These are phyloP conservation scores for Arnoldichthys spilopterus DNA, from an alignment of 2,797 vertebrate species.

Conservation along the genomic window DNA sequence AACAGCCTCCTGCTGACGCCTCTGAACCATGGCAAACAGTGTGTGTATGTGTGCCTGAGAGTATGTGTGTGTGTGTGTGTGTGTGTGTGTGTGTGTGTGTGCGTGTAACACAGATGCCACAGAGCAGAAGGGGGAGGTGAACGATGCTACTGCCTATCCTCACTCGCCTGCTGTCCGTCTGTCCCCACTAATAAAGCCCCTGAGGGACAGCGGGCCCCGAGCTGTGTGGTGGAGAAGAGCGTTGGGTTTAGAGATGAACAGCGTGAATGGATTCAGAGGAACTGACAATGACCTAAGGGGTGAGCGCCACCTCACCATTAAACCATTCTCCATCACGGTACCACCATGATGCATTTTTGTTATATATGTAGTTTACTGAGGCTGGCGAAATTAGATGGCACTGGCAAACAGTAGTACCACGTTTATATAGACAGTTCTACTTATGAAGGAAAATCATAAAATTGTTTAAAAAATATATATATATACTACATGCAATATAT, in stretches of 20 bases:
- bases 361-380: too few species aligned
- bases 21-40: slow-evolving; percentile 61
- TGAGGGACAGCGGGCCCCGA: slow-evolving; percentile 53
- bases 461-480: too few species aligned
- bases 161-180: slow-evolving; percentile 59
- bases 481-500: too few species aligned
- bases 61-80: slow-evolving; percentile 23
- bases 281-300: slow-evolving; percentile 49
- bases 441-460: too few species aligned
- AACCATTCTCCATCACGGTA: slow-evolving; percentile 18
- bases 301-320: not conserved
- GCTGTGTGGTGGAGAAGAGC: slow-evolving; percentile 52
- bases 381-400: too few species aligned
- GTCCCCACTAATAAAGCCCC: slow-evolving; percentile 63
- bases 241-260: slow-evolving; percentile 64
- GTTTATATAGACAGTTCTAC: too few species aligned
- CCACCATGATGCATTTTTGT: too few species aligned
- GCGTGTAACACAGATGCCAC: slow-evolving; percentile 73
- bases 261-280: slow-evolving; percentile 57
- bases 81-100: slow-evolving; percentile 45
- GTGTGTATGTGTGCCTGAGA: slow-evolving; percentile 30
- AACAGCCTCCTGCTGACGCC: slow-evolving; percentile 60
- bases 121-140: slow-evolving; percentile 56
- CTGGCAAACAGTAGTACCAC: too few species aligned
- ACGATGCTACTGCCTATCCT: slow-evolving; percentile 59